These are phyloP conservation scores for Prunella himalayana DNA, from an alignment of 2,113 vertebrate genomes.

Conservation along the genomic window DNA sequence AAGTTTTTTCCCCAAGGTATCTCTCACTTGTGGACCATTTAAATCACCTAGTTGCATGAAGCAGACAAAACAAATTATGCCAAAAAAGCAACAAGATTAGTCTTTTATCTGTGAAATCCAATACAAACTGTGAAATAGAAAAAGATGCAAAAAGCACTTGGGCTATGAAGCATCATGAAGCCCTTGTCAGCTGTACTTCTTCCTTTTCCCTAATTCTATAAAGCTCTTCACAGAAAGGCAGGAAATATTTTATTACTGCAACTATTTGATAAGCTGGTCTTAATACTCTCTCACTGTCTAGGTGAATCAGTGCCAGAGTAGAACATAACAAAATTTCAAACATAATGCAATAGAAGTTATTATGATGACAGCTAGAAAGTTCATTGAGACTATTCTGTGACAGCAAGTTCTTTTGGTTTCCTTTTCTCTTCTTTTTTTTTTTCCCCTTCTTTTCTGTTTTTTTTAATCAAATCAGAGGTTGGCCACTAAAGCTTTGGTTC, in stretches of 20 bases:
- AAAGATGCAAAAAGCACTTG: not conserved
- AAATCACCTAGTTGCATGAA: slow-evolving; percentile 64
- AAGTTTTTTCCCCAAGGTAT: slow-evolving; percentile 66
- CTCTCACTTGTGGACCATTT: slow-evolving; percentile 63
- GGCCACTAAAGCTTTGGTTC: not conserved
- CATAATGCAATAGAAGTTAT: not conserved
- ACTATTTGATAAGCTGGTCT: slow-evolving; percentile 16
- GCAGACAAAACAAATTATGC: slow-evolving; percentile 66
- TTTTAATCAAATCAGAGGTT: not conserved
- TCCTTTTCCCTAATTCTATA: not conserved
- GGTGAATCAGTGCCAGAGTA: slow-evolving; percentile 11
- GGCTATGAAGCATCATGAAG: not conserved
- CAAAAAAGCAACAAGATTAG: slow-evolving; percentile 47
- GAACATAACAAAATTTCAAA: slow-evolving; percentile 24
- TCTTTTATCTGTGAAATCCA: slow-evolving; percentile 47
- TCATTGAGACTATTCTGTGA: slow-evolving; percentile 11
- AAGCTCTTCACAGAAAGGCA: slow-evolving; percentile 16
- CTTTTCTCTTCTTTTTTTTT: not conserved
- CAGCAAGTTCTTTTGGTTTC: not conserved
- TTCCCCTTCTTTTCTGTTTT: rapidly evolving
- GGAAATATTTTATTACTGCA: slow-evolving; percentile 49
- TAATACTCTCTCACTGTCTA: slow-evolving; percentile 10
- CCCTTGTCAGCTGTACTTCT: not conserved
- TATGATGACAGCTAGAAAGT: not conserved
- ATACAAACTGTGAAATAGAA: slow-evolving; percentile 5